Base-by-base conservation (phyloP, 2,113 vertebrate genomes). In the Eurypyga helias region DNA sequence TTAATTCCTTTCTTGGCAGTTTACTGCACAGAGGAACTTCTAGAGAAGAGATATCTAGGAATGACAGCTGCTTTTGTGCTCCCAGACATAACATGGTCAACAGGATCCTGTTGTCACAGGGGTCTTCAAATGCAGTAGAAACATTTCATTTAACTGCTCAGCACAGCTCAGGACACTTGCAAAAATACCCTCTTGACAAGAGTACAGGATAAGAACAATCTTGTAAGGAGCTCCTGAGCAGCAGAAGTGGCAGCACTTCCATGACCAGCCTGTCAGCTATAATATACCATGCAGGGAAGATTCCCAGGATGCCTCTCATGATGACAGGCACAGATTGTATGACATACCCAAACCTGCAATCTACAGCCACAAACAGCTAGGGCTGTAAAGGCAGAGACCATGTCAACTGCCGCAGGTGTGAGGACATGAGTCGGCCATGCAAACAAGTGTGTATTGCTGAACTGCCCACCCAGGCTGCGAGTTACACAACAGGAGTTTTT, bases 401-500 rank as follows among this genome's bases (percentile, higher is more conserved):
- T 28, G 28, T 7, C 76, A 66, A 57, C 52, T 72, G 55, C 80
- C 89, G 64, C 36, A 65, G 82, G 76, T 18, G 43, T 51, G 76
- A 62, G 48, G 34, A 81, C 46, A 25, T 0, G 13, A 90, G 67
- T 45, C 80, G 82, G 60, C 17, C 67, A 11, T 17, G 19, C 7
- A 1, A 55, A 49, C 24, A 73, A 57, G 9, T 3, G 31, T 41
- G 25, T 66, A 10, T n/a, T 58, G 54, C 54, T 82, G 57, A 31
- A 38, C 31, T 24, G 91, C 29, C 64, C 72, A 70, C 55, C 21
- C 26, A 11, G 64, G 46, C 7, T 55, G 24, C 17, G 34, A 79
- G 64, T 93, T 96, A 82, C 6, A 58, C 65, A 94, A 89, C 70
- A 65, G 43, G 29, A 34, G 17, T 87, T 90, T 92, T 67, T 48